Evolutionary conservation across 2,113 vertebrate genomes (phyloP).

Genomic region (Ophiodon elongatus): DNA sequence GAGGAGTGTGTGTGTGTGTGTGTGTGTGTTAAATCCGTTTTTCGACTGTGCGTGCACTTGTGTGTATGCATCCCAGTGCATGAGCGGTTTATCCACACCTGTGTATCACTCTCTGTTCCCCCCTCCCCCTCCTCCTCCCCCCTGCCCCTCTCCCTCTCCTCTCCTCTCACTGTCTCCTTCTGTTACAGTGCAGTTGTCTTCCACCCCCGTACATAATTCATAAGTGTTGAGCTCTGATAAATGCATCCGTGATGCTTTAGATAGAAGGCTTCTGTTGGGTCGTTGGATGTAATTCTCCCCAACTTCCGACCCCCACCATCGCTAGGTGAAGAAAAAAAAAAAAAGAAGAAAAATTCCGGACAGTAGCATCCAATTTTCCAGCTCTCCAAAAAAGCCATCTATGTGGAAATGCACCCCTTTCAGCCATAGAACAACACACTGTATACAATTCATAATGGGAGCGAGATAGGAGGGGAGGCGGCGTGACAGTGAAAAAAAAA

Average conservation of each 20-base stretch:
- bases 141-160: too few relatives aligned
- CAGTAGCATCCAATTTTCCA: conserved; percentile 70
- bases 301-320: conserved; percentile 35
- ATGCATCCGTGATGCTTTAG: conserved; percentile 66
- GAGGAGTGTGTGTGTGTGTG: conserved; percentile 32
- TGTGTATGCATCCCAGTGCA: neutral
- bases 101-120: conserved; percentile 41
- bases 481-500: conserved; percentile 26
- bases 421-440: conserved; percentile 62
- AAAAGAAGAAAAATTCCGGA: conserved; percentile 36
- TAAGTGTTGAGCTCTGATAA: conserved; percentile 71
- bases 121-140: too few relatives aligned
- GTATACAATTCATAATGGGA: conserved; percentile 64
- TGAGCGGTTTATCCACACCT: conserved; percentile 41
- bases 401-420: conserved; percentile 77
- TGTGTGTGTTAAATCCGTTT: neutral
- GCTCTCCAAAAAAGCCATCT: conserved; percentile 68
- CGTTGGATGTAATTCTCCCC: conserved; percentile 58
- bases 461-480: conserved; percentile 37
- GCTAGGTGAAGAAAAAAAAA: neutral
- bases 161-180: conserved; percentile 27
- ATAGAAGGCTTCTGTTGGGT: conserved; percentile 64
- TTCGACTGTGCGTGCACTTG: neutral
- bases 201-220: conserved; percentile 75
- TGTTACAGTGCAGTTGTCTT: conserved; percentile 52